Evolutionary conservation across 1,140 invertebrate species (phyloP), one percentile per base, ranked within the genome.

Genomic region (Drosophila quadrilineata): DNA sequence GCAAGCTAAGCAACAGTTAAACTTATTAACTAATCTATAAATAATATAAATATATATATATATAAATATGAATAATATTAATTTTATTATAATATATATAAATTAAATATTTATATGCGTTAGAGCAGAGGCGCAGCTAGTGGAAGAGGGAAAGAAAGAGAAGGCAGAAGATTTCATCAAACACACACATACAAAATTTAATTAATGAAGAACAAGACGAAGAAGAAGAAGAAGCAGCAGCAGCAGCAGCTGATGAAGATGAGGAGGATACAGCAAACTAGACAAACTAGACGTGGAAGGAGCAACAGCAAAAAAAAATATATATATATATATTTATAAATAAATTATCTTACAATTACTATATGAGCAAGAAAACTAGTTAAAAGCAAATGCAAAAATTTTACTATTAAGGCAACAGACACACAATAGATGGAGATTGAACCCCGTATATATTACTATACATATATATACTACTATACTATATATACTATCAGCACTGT

Each of bases 71-170:
- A 40, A 67, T 65, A 56, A 57, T 3, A 74, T 69, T 82, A 82
- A 80, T 82, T 82, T 84, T 84, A 84, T 56, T 84, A 82, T 76
- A 82, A 84, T 69, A 84, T 84, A 76, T 79, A 75, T 43, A 74
- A 85, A 85, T 85, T 85, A 85, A 85, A 85, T 85, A 85, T 85
- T 79, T 85, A 79, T 85, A 85, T 66, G 67, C 57, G 46, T n/a
- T n/a, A n/a, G 33, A 12, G 24, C 21, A 65, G 64, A 70, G 36
- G 41, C 49, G n/a, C n/a, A n/a, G n/a, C n/a, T n/a, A n/a, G n/a
- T n/a, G n/a, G 52, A 58, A 57, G 71, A 77, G 45, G 58, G 64
- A 63, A 40, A 71, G 29, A 48, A 72, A 56, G 65, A 77, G 57
- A 75, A 73, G 31, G 53, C 64, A 58, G 60, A 75, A 50, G 80